Base-by-base conservation (phyloP, 1,140 invertebrate species). In the Sarcophaga bullata region DNA sequence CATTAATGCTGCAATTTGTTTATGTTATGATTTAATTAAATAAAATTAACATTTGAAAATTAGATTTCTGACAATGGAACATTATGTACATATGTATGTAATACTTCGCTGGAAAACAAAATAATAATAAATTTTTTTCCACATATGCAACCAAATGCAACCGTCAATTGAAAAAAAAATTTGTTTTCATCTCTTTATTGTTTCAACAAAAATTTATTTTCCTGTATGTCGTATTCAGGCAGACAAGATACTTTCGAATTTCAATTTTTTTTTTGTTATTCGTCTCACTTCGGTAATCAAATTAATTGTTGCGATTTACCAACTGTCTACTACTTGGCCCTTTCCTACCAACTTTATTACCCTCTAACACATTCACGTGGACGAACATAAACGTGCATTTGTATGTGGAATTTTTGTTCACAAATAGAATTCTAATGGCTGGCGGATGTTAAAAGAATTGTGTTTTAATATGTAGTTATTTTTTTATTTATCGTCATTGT, bases 151-250 rank as follows among this genome's bases (percentile, higher is more conserved):
- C 19, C 19, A 25, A 72, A 25, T 72, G 8, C n/a, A 72, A 37
- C 25, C 6, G 8, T 52, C 50, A 13, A 52, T 52, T 9, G 8
- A 6, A 52, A 52, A 52, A 10, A 52, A 52, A 52, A 52, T 68
- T 25, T 68, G 7, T 68, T 68, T 68, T 68, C 25, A 25, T 68
- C 58, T n/a, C 7, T 13, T 58, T 58, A 58, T 58, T 58, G n/a
- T 58, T 58, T 58, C n/a, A 58, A n/a, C 54, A 15, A 58, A 58
- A 58, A 13, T 58, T 58, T 58, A 58, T 58, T 58, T 58, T n/a
- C 54, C 54, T 52, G 50, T 37, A 37, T 37, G 25, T 37, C 25
- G 25, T 37, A 37, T 37, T 37, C 25, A 37, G 4, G 4, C 25
- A 37, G 25, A 37, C 50, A 52, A 52, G 17, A n/a, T n/a, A 68